Evolutionary conservation across 2,888 invertebrate species (phyloP).

Genomic region (Aplocera efformata): DNA sequence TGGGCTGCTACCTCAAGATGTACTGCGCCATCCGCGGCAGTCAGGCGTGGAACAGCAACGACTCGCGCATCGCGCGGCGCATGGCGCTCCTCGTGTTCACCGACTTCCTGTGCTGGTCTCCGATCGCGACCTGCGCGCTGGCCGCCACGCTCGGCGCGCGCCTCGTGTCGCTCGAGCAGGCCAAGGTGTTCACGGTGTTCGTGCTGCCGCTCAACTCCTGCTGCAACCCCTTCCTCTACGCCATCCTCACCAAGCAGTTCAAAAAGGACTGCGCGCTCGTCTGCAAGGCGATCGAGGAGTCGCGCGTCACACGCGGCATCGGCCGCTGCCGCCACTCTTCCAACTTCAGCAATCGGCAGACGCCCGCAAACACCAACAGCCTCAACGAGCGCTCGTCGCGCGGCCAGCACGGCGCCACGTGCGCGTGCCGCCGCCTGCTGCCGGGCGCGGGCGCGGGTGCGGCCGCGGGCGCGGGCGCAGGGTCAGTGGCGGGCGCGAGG

Average conservation of each 20-base stretch:
- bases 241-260: constrained; percentile 98
- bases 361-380: constrained; percentile 92
- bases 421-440: constrained; percentile 82
- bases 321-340: constrained; percentile 92
- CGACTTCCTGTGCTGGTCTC: constrained; percentile 98
- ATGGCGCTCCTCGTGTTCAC: constrained; percentile 98
- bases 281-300: constrained; percentile 97
- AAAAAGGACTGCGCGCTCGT: constrained; percentile 98
- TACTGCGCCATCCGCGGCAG: constrained; percentile 98
- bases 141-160: constrained; percentile 96
- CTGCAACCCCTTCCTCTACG: constrained; percentile 98
- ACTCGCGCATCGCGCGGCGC: constrained; percentile 96
- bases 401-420: constrained; percentile 86
- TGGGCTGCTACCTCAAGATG: constrained; percentile 98
- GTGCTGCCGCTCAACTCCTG: constrained; percentile 97
- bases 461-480: constrained; percentile 70
- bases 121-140: constrained; percentile 96
- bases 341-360: constrained; percentile 93
- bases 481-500: constrained; percentile 74
- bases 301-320: constrained; percentile 92
- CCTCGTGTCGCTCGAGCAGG: constrained; percentile 95
- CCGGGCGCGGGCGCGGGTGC: constrained; percentile 87
- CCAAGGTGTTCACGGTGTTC: constrained; percentile 97
- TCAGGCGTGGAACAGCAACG: constrained; percentile 98
- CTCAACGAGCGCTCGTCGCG: constrained; percentile 84